Evolutionary conservation across 2,797 vertebrate species (phyloP), one percentile per base, ranked within the genome.

Genomic region (Acridotheres tristis): DNA sequence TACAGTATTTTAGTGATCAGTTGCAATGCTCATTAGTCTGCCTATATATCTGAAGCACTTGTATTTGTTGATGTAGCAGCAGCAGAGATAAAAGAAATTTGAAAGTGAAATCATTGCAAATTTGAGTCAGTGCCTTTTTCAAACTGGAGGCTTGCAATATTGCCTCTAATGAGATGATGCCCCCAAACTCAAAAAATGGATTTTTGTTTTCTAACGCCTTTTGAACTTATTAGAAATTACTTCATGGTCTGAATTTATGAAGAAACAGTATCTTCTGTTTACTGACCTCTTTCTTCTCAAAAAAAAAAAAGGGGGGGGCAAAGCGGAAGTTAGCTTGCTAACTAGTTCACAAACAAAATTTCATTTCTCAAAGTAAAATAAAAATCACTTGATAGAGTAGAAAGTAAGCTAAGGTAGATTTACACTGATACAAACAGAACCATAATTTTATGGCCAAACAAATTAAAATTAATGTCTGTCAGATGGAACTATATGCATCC

Each of bases 51-150:
- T 93, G 96, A 97, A 97, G 92, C 88, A 93, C 95, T 97, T 97
- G 90, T 96, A 97, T 97, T 98, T 98, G 97, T 97, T 97, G 94
- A 97, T 98, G 95, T 94, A 97, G 92, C 95, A 96, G 91, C 88
- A 96, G 91, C 96, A 95, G 95, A 98, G 97, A 98, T 98, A 98
- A 98, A 98, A 98, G 97, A 98, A 97, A 98, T 97, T 91, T 98
- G 96, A 98, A 98, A 97, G 94, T 97, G 83, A 97, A 98, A 97
- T 98, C 93, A 97, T 98, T 97, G 97, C 94, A 96, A 90, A 96
- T 97, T 98, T 97, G 93, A 98, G 89, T 96, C 79, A 65, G 72
- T 97, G 96, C 86, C 92, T 96, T 97, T 96, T 97, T 96, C 66
- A 97, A 88, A 96, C 69, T 94, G 69, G 96, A 97, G 97, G 93